A percentile compares a stretch with the other conserved stretches of the same genome.
Evolutionary conservation across 2,888 invertebrate species (phyloP).

Genomic region (Selenia dentaria): DNA sequence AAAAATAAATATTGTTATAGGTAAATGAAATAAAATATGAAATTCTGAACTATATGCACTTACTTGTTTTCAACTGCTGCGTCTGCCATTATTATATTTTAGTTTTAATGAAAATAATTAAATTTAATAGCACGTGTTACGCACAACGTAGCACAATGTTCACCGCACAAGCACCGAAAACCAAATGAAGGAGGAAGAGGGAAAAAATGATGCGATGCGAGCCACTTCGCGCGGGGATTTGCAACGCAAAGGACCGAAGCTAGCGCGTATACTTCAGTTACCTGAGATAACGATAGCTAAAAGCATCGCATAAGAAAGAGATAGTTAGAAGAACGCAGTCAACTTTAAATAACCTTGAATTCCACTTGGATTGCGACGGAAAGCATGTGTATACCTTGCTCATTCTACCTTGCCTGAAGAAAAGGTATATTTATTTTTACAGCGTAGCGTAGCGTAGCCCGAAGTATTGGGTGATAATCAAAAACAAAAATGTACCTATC

Average conservation of each 20-base stretch:
- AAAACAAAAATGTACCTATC: too few species aligned
- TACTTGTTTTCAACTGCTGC: slow-evolving; percentile 88
- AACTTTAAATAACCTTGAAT: slow-evolving; percentile 70
- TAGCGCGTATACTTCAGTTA: slow-evolving; percentile 54
- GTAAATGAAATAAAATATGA: slow-evolving; percentile 39
- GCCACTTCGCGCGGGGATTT: slow-evolving; percentile 64
- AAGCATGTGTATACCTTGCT: slow-evolving; percentile 62
- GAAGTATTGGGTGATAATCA: too few species aligned
- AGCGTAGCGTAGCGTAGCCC: too few species aligned
- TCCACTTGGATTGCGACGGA: slow-evolving; percentile 45
- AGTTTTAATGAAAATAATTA: slow-evolving; percentile 50
- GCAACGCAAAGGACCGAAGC: slow-evolving; percentile 58
- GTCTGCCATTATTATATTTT: slow-evolving; percentile 86
- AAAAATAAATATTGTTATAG: slow-evolving; percentile 54
- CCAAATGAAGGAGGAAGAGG: slow-evolving; percentile 79
- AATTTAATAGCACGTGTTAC: slow-evolving; percentile 70
- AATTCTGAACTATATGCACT: slow-evolving; percentile 62
- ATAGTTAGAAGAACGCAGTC: slow-evolving; percentile 42
- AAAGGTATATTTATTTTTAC: too few species aligned
- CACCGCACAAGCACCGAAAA: slow-evolving; percentile 79
- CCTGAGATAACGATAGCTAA: slow-evolving; percentile 44
- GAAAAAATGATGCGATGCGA: slow-evolving; percentile 61
- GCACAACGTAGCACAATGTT: slow-evolving; percentile 70
- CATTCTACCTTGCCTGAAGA: slow-evolving; percentile 60
- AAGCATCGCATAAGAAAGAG: slow-evolving; percentile 43